Evolutionary conservation across 23 tunicate species (phyloP), one percentile per base, ranked within the genome.

Genomic region (Styela clava): DNA sequence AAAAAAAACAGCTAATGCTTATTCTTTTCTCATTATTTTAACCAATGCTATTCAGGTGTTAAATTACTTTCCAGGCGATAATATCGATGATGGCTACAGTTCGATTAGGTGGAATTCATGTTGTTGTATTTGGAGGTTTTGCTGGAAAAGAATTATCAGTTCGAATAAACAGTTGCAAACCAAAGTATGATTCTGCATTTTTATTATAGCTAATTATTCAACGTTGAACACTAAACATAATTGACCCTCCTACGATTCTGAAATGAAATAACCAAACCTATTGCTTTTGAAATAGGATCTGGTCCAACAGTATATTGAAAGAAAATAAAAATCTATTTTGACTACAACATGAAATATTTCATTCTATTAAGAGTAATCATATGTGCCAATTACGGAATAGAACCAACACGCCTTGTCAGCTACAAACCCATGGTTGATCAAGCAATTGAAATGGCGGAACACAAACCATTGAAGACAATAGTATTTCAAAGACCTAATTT

Each of bases 91-190:
- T 83, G 77, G 98, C 98, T 24, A 65, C 93, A 1, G 84, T 81
- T 12, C 79, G 98, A 35, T 30, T 93, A 26, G 98, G 98, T 61
- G 98, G 82, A 24, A 82, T 93, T 27, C 98, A 93, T 88, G 98
- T 93, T 62, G 98, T 93, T 68, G 98, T 93, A 62, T 93, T 93
- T 76, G 98, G 98, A 61, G 98, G 98, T 30, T 93, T 93, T 82
- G 92, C 98, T 25, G 84, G 93, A 3, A 93, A 93, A 68, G 98
- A 93, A 78, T 73, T 93, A 3, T 87, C 98, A 32, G 98, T 82
- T 33, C 64, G 98, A 68, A 93, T 93, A 31, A 89, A 93, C 72
- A 72, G 90, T 52, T 93, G 98, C 52, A 87, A 84, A 88, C 98
- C 98, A 27, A 93, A 85, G 98, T 93, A 74, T 26, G 79, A 35